A percentile compares a stretch with the other conserved stretches of the same genome.
Evolutionary conservation across 2,888 invertebrate genomes (phyloP).

Genomic region (Eristalinus aeneus): DNA sequence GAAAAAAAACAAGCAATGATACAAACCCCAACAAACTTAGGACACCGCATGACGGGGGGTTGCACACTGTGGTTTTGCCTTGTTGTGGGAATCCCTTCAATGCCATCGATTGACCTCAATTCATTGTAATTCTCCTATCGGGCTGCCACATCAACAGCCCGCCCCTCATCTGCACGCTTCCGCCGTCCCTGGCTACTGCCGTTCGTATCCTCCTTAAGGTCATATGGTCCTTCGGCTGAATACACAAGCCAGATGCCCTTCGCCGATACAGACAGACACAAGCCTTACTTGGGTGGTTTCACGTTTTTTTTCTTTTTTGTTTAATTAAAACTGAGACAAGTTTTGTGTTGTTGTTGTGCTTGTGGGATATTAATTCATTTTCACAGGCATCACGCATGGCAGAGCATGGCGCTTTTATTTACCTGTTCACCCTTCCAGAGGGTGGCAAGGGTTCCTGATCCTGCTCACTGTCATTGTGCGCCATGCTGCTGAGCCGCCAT

Average conservation of each 20-base stretch:
- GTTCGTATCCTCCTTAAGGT: background rate
- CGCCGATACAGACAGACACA: background rate
- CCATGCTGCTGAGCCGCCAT: background rate
- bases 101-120: conserved; percentile 35
- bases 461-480: background rate
- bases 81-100: conserved; percentile 1
- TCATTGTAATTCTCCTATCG: conserved; percentile 3
- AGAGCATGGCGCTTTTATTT: background rate
- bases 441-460: background rate
- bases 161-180: background rate
- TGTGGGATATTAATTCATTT: conserved; percentile 3
- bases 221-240: background rate
- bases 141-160: background rate
- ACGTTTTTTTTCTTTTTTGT: too few relatives aligned
- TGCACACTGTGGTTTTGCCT: background rate
- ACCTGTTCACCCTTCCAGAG: background rate
- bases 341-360: too few relatives aligned
- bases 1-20: too few relatives aligned
- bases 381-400: conserved; percentile 1
- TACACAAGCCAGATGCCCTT: background rate
- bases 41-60: background rate
- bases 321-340: conserved; percentile 20
- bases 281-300: too few relatives aligned
- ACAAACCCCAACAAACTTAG: background rate
- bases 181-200: background rate